A percentile compares a stretch with the other conserved stretches of the same genome.
Evolutionary conservation across 2,888 invertebrate genomes (phyloP).

Genomic region (Pachliopta kotzebuea): DNA sequence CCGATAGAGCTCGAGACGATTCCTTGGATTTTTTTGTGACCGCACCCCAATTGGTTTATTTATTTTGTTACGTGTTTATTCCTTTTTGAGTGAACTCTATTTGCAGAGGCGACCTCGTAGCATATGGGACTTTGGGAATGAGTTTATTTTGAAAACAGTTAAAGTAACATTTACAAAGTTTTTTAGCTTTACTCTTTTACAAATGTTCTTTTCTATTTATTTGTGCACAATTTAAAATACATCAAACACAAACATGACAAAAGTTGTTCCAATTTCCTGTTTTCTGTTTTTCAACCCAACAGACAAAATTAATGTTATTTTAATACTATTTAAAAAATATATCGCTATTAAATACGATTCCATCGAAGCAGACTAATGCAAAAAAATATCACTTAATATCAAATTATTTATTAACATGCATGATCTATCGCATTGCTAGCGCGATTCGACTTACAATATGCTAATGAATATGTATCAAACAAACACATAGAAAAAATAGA

Average conservation of each 20-base stretch:
- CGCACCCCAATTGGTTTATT: conserved; percentile 73
- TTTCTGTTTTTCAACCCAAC: too few relatives aligned
- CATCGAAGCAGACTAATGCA: not conserved
- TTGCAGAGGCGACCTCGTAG: conserved; percentile 57
- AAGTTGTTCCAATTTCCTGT: not conserved
- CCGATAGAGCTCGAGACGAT: conserved; percentile 57
- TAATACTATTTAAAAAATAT: not conserved
- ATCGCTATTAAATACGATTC: not conserved
- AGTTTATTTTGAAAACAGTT: conserved; percentile 36
- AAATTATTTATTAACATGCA: not conserved
- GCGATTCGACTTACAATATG: conserved; percentile 7
- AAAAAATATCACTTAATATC: too few relatives aligned
- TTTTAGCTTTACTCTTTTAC: not conserved
- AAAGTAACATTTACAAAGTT: conserved; percentile 25
- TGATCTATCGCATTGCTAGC: conserved; percentile 1
- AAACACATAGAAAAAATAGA: conserved; percentile 14
- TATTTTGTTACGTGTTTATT: conserved; percentile 72
- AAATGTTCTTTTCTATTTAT: not conserved
- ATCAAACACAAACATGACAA: not conserved
- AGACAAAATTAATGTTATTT: not conserved
- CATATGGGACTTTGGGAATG: conserved; percentile 47
- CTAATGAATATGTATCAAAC: conserved; percentile 18
- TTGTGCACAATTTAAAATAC: not conserved
- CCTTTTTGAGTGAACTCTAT: conserved; percentile 66
- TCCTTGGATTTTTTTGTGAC: conserved; percentile 61